These are phyloP conservation scores for Prionailurus viverrinus DNA, from an alignment of 2,113 vertebrate genomes.

Conservation along the genomic window DNA sequence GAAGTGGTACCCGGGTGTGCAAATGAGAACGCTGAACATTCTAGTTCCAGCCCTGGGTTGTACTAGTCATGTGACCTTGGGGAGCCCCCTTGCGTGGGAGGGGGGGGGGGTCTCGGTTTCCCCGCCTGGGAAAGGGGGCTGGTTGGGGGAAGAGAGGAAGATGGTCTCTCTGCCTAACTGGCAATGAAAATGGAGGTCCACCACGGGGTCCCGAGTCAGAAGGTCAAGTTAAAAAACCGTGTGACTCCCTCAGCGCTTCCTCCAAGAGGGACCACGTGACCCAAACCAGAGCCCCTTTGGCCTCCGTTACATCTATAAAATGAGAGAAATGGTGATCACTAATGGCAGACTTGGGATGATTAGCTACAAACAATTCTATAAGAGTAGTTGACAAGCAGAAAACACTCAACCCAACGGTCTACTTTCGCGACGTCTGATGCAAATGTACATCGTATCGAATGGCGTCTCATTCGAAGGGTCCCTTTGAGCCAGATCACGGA, in stretches of 20 bases:
- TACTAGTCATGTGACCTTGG: fast-evolving
- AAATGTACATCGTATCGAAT: background rate
- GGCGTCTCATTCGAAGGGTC: background rate
- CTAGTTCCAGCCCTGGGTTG: background rate
- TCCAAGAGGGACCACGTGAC: background rate
- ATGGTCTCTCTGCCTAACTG: background rate
- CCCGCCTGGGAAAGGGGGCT: background rate
- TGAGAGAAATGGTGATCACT: background rate
- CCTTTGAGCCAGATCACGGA: background rate
- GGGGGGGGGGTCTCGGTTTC: background rate
- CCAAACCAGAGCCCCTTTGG: background rate
- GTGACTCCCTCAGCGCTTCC: background rate
- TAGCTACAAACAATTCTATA: conserved; percentile 60
- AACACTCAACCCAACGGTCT: conserved; percentile 29
- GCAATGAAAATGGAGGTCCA: background rate
- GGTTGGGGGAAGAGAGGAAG: background rate
- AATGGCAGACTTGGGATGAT: conserved; percentile 44
- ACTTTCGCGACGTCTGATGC: background rate
- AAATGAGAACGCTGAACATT: background rate
- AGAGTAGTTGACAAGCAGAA: conserved; percentile 67
- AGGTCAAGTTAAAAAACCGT: background rate
- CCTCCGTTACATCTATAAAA: background rate
- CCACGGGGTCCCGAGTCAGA: background rate
- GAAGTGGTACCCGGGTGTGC: background rate
- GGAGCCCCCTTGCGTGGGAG: fast-evolving